These are phyloP conservation scores for Acholoe squamosa DNA, from an alignment of 2,888 invertebrate genomes.

Conservation along the genomic window DNA sequence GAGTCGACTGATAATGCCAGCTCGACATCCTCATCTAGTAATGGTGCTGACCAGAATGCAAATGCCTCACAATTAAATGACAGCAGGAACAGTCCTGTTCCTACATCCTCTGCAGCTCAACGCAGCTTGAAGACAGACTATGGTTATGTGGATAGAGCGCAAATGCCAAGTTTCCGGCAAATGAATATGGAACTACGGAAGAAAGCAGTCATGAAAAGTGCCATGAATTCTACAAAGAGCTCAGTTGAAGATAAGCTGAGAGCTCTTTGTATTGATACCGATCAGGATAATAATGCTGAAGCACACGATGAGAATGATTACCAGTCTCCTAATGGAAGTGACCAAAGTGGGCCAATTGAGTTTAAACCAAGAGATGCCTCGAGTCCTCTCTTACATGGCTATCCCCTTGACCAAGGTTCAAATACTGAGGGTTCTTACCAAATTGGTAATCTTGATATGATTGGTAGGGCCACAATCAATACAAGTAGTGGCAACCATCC, in stretches of 20 bases:
- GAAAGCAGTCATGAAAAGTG: not conserved
- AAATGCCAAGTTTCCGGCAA: conserved; percentile 5
- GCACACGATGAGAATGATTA: not conserved
- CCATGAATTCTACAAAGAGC: not conserved
- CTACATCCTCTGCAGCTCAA: not conserved
- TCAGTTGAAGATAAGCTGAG: conserved; percentile 37
- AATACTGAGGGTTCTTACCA: not conserved
- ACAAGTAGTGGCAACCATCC: not conserved
- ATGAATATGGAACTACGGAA: conserved; percentile 39
- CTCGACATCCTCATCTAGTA: conserved; percentile 49
- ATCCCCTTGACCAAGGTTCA: not conserved
- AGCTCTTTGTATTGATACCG: not conserved
- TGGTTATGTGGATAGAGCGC: conserved; percentile 17
- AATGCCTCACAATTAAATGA: not conserved
- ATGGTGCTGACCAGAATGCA: not conserved
- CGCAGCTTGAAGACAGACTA: conserved; percentile 16
- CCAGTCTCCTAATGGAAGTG: not conserved
- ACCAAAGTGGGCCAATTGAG: not conserved
- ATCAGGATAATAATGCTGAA: not conserved
- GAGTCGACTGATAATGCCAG: conserved; percentile 56
- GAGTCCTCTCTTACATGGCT: not conserved
- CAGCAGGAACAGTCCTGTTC: not conserved
- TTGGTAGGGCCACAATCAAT: not conserved
- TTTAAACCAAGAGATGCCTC: conserved; percentile 16
- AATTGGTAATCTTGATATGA: not conserved